Conservation (phyloP, 2,113 vertebrate genomes). For the Erinaceus europaeus region DNA sequence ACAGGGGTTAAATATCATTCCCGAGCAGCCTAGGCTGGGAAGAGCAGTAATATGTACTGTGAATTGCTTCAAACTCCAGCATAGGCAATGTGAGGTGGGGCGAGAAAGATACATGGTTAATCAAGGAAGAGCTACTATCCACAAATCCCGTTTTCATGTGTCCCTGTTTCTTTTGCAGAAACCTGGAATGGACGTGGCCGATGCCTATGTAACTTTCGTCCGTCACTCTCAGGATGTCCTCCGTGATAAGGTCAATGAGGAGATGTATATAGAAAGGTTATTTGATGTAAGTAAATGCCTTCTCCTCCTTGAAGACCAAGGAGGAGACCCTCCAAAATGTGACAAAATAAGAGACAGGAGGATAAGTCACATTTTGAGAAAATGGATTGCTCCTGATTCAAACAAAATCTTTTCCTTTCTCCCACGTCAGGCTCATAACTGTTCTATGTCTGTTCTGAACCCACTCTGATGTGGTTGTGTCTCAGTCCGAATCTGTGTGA, state of each 20-base stretch:
- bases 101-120: not conserved
- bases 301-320: slow-evolving; percentile 92
- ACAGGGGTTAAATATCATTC: not conserved
- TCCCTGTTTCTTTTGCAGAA: slow-evolving; percentile 87
- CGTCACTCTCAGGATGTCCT: slow-evolving; percentile 99
- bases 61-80: not conserved
- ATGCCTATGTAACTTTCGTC: slow-evolving; percentile 97
- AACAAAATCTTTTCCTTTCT: slow-evolving; percentile 80
- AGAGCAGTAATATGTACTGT: not conserved
- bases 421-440: slow-evolving; percentile 79
- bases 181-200: slow-evolving; percentile 98
- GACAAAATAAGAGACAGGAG: slow-evolving; percentile 99
- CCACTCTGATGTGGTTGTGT: slow-evolving; percentile 82
- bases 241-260: slow-evolving; percentile 99
- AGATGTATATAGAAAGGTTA: slow-evolving; percentile 99
- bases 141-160: slow-evolving; percentile 66
- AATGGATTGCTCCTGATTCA: slow-evolving; percentile 78
- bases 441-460: slow-evolving; percentile 84
- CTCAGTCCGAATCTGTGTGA: slow-evolving; percentile 83
- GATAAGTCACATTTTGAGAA: slow-evolving; percentile 99
- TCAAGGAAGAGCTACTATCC: not conserved
- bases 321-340: slow-evolving; percentile 98
- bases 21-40: not conserved
- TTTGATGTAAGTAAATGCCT: slow-evolving; percentile 99
- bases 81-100: not conserved